Percentiles rank a stretch among this genome's conserved stretches.
Conservation (phyloP, 2,797 vertebrate genomes). For the Bovichtus variegatus region DNA sequence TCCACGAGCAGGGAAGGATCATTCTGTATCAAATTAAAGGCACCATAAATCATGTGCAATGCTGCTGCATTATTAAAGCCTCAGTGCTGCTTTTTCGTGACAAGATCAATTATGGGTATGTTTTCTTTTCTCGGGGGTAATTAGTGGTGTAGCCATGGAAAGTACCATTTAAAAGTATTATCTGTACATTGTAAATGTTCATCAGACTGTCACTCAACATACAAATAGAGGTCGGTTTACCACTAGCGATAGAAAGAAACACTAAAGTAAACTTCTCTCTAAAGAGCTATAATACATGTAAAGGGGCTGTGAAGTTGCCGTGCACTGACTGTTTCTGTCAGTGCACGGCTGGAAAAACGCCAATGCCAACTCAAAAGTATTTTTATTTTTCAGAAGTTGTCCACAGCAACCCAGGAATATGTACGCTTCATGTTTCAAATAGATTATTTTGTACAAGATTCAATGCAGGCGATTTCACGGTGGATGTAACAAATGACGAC, state of each 20-base stretch:
- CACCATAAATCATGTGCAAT: constrained; percentile 50
- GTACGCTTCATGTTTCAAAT: not conserved
- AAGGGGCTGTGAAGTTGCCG: constrained; percentile 15
- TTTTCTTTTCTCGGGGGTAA: constrained; percentile 48
- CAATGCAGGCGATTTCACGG: not conserved
- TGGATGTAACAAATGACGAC: not conserved
- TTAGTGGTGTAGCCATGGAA: constrained; percentile 55
- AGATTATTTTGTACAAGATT: not conserved
- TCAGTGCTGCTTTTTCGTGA: constrained; percentile 39
- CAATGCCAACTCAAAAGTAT: not conserved
- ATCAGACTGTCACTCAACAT: constrained; percentile 54
- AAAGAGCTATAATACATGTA: not conserved
- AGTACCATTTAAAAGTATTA: constrained; percentile 47
- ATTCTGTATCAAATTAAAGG: constrained; percentile 42
- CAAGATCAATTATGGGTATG: constrained; percentile 49
- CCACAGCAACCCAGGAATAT: not conserved
- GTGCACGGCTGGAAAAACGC: not conserved
- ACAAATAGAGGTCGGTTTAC: constrained; percentile 33
- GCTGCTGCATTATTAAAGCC: constrained; percentile 47
- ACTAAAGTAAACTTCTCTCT: constrained; percentile 6
- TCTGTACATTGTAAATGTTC: constrained; percentile 37
- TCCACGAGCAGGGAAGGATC: constrained; percentile 32
- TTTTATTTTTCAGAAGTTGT: not conserved
- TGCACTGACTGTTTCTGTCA: not conserved
- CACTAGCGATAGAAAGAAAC: constrained; percentile 5